These are phyloP conservation scores for Eurois occulta DNA, from an alignment of 2,888 invertebrate species.

Conservation along the genomic window DNA sequence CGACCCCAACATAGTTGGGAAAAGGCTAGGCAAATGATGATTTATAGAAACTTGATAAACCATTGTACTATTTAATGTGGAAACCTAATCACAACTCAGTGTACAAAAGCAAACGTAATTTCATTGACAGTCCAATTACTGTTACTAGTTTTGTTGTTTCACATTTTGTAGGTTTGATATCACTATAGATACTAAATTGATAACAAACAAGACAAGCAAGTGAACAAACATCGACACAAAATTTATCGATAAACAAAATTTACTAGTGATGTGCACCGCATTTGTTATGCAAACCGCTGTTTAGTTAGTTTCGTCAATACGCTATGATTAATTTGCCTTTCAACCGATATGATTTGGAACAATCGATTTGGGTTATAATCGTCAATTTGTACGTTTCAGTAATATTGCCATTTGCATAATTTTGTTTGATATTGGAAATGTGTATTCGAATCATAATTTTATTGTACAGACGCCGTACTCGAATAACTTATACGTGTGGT, in stretches of 20 bases:
- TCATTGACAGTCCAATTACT: not conserved
- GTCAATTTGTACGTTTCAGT: conserved; percentile 34
- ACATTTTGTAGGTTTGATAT: not conserved
- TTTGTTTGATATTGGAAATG: conserved; percentile 35
- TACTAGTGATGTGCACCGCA: conserved; percentile 22
- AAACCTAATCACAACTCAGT: not conserved
- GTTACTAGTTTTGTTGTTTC: not conserved
- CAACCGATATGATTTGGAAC: conserved; percentile 52
- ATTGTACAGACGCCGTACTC: not conserved
- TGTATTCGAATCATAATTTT: conserved; percentile 13
- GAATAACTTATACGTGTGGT: not conserved
- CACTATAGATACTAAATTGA: conserved; percentile 10
- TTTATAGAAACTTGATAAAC: too few relatives aligned
- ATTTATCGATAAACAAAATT: conserved; percentile 42
- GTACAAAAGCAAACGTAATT: not conserved
- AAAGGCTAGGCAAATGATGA: too few relatives aligned
- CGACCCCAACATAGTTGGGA: too few relatives aligned
- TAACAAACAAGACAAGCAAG: conserved; percentile 47
- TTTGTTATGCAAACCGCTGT: conserved; percentile 51
- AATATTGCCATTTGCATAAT: conserved; percentile 43
- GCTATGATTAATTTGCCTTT: conserved; percentile 55
- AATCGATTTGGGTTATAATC: conserved; percentile 43
- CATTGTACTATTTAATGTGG: not conserved
- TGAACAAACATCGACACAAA: conserved; percentile 44
- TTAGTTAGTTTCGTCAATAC: conserved; percentile 56